phyloP scores from a whole-genome alignment of 2,888 invertebrate species.

The Luperina testacea region DNA sequence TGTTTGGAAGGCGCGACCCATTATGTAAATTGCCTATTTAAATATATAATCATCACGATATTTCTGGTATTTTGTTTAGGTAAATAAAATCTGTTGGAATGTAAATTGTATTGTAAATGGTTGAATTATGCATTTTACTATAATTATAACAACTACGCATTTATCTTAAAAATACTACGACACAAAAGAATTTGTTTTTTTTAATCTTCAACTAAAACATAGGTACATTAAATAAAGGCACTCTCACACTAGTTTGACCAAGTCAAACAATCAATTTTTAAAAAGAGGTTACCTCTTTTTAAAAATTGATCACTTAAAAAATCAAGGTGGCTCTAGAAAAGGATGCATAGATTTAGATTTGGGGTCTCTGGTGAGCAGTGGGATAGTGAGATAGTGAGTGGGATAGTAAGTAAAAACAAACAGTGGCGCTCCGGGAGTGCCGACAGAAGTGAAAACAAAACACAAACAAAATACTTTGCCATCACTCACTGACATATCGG shows the following conservation, averaged over 20 bases:
- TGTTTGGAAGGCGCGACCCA: conserved; percentile 17
- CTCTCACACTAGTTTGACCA: neutral
- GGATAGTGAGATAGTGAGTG: no score
- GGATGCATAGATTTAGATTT: no score
- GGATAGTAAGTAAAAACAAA: no score
- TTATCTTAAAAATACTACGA: neutral
- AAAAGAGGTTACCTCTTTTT: no score
- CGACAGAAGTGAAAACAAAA: no score
- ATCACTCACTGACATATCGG: no score
- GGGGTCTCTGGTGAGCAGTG: no score
- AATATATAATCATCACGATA: conserved; percentile 32
- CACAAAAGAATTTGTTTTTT: neutral
- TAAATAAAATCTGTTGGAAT: conserved; percentile 3
- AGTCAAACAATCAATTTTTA: no score
- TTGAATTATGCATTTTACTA: conserved; percentile 20
- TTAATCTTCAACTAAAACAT: fast-evolving
- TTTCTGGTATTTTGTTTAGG: conserved; percentile 13
- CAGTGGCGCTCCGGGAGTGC: no score
- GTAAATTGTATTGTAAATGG: conserved; percentile 21
- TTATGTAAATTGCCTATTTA: conserved; percentile 41
- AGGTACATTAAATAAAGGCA: neutral
- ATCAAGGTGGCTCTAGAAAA: no score
- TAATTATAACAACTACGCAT: neutral
- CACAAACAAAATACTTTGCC: no score
- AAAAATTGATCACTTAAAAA: neutral